A percentile compares a stretch with the other conserved stretches of the same genome.
phyloP scores from a whole-genome alignment of 2,797 vertebrate genomes.

The Sebastes nivosus region DNA sequence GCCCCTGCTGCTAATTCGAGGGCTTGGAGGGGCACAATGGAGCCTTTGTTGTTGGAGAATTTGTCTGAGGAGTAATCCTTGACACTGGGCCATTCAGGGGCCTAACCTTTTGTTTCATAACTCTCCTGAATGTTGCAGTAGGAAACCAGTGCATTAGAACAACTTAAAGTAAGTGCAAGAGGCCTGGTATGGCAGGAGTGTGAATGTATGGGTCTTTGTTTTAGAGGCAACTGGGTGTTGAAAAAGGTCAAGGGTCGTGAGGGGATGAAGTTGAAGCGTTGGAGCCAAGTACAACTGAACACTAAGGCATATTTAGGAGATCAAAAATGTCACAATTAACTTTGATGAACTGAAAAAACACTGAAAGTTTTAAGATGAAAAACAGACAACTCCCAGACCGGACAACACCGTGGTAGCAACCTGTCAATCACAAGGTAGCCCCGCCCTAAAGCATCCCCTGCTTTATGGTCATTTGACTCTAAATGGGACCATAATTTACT shows the following conservation, averaged over 20 bases:
- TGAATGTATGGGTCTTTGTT: background rate
- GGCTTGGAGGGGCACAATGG: constrained; percentile 65
- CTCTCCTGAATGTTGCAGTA: constrained; percentile 62
- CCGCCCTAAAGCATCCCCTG: too few species aligned
- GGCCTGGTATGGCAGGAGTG: background rate
- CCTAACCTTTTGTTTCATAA: constrained; percentile 69
- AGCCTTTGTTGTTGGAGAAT: constrained; percentile 72
- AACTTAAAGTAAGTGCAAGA: constrained; percentile 3
- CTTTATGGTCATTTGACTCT: too few species aligned
- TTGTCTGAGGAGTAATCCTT: constrained; percentile 74
- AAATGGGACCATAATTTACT: too few species aligned
- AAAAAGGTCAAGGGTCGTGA: constrained; percentile 21
- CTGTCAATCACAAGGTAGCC: too few species aligned
- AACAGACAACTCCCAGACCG: too few species aligned
- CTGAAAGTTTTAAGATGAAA: too few species aligned
- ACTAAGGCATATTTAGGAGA: too few species aligned
- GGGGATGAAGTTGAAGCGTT: background rate
- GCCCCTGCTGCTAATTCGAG: constrained; percentile 70
- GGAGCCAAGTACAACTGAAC: too few species aligned
- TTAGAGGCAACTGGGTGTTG: background rate
- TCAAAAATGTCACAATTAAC: too few species aligned
- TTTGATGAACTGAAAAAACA: too few species aligned
- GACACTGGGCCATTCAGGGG: constrained; percentile 60
- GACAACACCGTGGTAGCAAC: too few species aligned
- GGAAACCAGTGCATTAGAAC: constrained; percentile 16